Conservation (phyloP, 1,140 invertebrate genomes). For the Ceratina japonica region DNA sequence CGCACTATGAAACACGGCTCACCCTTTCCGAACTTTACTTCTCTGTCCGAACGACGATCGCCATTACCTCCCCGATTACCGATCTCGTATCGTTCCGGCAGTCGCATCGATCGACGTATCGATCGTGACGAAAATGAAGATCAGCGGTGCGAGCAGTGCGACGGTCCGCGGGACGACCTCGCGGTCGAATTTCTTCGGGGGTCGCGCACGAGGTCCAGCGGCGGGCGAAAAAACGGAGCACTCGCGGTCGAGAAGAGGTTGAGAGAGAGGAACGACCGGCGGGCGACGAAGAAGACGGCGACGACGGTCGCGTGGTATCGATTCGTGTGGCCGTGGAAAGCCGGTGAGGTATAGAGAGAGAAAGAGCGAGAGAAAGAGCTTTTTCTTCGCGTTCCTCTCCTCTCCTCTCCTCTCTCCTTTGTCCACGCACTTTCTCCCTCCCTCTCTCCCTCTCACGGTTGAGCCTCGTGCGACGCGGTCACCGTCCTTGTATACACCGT, state of each 20-base stretch:
- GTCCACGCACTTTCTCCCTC: conserved; percentile 32
- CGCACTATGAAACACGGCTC: conserved; percentile 14
- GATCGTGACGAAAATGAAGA: neutral
- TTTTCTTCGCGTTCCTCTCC: conserved; percentile 63
- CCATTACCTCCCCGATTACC: neutral
- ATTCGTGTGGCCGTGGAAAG: conserved; percentile 74
- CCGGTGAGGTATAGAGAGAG: conserved; percentile 64
- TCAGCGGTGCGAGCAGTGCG: neutral
- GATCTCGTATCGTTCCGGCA: neutral
- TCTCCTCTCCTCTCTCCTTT: conserved; percentile 16
- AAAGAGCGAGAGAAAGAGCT: conserved; percentile 52
- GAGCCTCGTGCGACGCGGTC: conserved; percentile 47
- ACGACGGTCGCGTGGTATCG: conserved; percentile 74
- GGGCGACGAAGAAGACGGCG: neutral
- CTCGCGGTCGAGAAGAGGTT: conserved; percentile 30
- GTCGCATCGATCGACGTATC: conserved; percentile 15
- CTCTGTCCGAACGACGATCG: neutral
- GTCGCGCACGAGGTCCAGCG: neutral
- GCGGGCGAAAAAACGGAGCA: too few species aligned
- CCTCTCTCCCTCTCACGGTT: conserved; percentile 32
- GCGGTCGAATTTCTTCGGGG: neutral
- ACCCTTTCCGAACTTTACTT: conserved; percentile 6
- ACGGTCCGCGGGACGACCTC: too few species aligned
- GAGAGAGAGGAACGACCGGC: conserved; percentile 58
- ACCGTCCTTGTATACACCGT: neutral